Evolutionary conservation across 1,140 invertebrate genomes (phyloP), one percentile per base, ranked within the genome.

Genomic region (Phenacoccus solenopsis): DNA sequence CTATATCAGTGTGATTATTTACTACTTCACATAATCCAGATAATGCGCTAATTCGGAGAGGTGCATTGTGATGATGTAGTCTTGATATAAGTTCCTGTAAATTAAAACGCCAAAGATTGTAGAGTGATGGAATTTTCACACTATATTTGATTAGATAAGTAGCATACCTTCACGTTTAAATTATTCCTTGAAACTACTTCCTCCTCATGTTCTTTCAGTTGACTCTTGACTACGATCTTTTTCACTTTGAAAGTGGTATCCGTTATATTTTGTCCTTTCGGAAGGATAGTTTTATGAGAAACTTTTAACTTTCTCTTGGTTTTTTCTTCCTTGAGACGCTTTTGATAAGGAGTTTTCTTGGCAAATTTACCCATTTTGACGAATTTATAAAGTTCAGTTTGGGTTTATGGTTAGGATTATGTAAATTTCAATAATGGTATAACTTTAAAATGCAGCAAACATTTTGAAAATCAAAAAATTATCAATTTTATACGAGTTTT

Each of bases 241-340:
- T 90, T 89, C 1, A 93, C 84, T 85, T 93, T 94, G 76, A 95
- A 95, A 74, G 87, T 85, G 0, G 90, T 89, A 76, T 93, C 86
- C 0, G 92, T 95, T 1, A 90, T 84, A 83, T 95, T 96, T 57
- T 87, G 84, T 13, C 88, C 87, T 79, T 89, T 90, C 0, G 88
- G 87, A 59, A 90, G 76, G 70, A 80, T 75, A 74, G 85, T 85
- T 78, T 80, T 84, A 80, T 77, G 84, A 13, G 83, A 84, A 1
- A 74, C 78, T 77, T 90, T 90, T 30, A 91, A 77, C 77, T 91
- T 90, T 0, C 88, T 85, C 82, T 90, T 92, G 0, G 86, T 80
- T 74, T 88, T 90, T 16, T 49, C 38, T 78, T 92, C 89, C 3
- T 86, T 84, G 76, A 87, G 89, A 49, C 38, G 38, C 16, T 49